Conservation (phyloP, 2,797 vertebrate genomes). For the Lutra lutra region DNA sequence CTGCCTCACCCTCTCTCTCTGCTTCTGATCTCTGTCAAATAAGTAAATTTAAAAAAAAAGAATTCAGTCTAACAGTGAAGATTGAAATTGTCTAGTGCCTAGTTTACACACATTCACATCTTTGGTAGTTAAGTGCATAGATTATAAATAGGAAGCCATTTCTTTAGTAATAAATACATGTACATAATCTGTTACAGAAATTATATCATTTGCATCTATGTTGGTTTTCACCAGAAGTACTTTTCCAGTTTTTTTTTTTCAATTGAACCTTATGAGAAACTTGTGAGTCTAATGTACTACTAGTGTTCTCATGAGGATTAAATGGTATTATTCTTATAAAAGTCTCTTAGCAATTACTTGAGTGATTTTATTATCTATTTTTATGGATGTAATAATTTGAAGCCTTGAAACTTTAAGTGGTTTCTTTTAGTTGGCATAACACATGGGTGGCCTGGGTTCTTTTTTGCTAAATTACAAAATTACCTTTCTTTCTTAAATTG, state of each 20-base stretch:
- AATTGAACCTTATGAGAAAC: neutral
- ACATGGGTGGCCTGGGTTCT: neutral
- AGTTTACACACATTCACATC: neutral
- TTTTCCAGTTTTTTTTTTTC: neutral
- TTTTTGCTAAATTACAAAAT: conserved; percentile 43
- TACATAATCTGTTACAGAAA: neutral
- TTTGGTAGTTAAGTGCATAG: neutral
- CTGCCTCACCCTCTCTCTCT: no score
- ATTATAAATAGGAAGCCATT: neutral
- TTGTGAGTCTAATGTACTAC: neutral
- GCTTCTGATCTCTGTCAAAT: no score
- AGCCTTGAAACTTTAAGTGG: neutral
- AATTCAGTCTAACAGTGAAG: neutral
- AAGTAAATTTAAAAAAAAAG: neutral
- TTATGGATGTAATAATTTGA: neutral
- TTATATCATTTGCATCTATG: neutral
- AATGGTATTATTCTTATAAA: conserved; percentile 42
- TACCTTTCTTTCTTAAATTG: conserved; percentile 40
- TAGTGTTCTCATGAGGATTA: neutral
- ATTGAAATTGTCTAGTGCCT: neutral
- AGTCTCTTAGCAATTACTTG: conserved; percentile 33
- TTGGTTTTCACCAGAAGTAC: neutral
- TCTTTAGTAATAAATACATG: neutral
- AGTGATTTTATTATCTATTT: conserved; percentile 40
- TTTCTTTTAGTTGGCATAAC: neutral